These are phyloP conservation scores for Premnoplex brunnescens DNA, from an alignment of 2,797 vertebrate species.

Conservation along the genomic window DNA sequence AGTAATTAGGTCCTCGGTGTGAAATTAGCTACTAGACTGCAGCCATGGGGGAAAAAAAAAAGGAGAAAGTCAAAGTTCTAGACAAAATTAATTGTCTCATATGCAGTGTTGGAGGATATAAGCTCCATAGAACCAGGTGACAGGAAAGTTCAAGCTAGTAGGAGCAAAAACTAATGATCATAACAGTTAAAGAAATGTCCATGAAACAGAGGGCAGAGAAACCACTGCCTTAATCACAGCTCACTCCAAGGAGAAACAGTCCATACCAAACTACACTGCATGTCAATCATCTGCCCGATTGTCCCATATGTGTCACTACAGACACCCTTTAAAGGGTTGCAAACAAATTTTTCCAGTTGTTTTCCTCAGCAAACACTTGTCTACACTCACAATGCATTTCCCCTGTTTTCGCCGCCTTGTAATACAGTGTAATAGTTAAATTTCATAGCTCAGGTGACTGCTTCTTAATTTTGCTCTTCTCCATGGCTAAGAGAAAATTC, in stretches of 20 bases:
- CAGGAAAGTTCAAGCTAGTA: background rate
- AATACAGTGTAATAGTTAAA: background rate
- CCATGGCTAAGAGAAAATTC: background rate
- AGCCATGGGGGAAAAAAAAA: background rate
- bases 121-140: background rate
- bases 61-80: background rate
- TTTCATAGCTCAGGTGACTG: conserved; percentile 22
- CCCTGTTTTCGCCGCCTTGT: background rate
- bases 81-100: conserved; percentile 27
- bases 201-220: background rate
- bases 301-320: background rate
- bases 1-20: conserved; percentile 34
- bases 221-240: background rate
- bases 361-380: conserved; percentile 2
- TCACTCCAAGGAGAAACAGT: background rate
- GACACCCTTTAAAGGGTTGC: background rate
- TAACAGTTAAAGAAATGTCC: background rate
- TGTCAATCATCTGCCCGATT: background rate
- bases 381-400: background rate
- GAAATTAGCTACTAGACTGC: conserved; percentile 13
- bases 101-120: background rate
- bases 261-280: background rate
- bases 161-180: background rate
- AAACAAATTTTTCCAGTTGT: background rate
- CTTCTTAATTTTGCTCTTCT: background rate